Evolutionary conservation across 64 coral and sea anemone genomes (phyloP), one percentile per base, ranked within the genome.

Genomic region (Cladopsammia gracilis): DNA sequence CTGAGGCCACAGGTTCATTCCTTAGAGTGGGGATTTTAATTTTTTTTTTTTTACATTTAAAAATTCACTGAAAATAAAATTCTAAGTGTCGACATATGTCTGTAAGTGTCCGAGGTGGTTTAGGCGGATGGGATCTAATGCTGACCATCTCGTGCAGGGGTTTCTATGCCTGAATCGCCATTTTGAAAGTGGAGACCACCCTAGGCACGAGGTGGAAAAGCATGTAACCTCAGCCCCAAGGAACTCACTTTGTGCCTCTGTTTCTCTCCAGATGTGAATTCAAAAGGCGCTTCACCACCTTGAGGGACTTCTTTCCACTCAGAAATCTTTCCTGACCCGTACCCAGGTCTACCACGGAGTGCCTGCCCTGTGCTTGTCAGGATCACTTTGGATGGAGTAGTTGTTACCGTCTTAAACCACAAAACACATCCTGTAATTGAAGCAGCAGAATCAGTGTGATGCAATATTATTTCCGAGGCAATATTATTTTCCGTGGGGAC

Each of bases 191-290:
- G 1, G 5, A 46, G 16, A 42, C n/a, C n/a, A n/a, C n/a, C 34
- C 34, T 2, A 2, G 34, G 34, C 0, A 34, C 34, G 34, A 34
- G 34, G 34, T 34, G 0, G 34, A 2, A 34, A 1, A 34, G 34
- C 34, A 34, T 34, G 34, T 34, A 34, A 34, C 34, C 34, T 34
- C 0, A 34, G 18, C 34, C 57, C 12, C 25, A 76, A 8, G 58
- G n/a, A 22, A 76, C 91, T 85, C 52, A 96, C 98, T 71, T 93
- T 99, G 74, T 99, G 98, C 44, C 98, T 91, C 43, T 90, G 87
- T 71, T 99, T 99, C 78, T 99, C 98, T 62, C 94, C 83, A 10
- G 86, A 96, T 25, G 77, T 96, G 60, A 99, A 99, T 70, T 99
- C 98, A 76, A 99, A 99, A 6, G 98, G 94, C 34, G 81, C 68